A percentile compares a stretch with the other conserved stretches of the same genome.
These are phyloP conservation scores for Seriola rivoliana DNA, from an alignment of 2,113 vertebrate species.

Conservation along the genomic window DNA sequence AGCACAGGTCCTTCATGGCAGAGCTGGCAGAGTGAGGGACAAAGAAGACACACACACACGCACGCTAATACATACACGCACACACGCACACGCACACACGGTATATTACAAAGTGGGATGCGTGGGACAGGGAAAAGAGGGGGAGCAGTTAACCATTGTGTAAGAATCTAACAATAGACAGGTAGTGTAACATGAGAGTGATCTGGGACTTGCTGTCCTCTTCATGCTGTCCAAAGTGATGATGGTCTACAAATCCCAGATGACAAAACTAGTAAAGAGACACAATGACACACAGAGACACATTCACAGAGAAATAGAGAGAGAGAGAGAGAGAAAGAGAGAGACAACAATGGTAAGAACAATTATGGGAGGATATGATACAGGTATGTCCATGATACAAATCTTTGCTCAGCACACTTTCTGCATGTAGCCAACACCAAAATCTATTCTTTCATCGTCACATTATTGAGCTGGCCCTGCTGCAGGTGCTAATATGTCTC, in stretches of 20 bases:
- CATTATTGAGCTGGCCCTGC: neutral
- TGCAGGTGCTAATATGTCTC: neutral
- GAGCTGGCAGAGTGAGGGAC: slow-evolving; percentile 11
- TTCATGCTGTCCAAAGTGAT: slow-evolving; percentile 52
- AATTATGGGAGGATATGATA: neutral
- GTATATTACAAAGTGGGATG: slow-evolving; percentile 19
- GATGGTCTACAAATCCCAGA: slow-evolving; percentile 49
- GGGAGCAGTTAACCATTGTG: slow-evolving; percentile 25
- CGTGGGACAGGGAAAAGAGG: slow-evolving; percentile 12
- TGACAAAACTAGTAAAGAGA: slow-evolving; percentile 41
- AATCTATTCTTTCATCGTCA: neutral
- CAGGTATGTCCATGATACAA: too few species aligned
- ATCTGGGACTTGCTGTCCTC: slow-evolving; percentile 54
- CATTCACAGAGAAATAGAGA: neutral
- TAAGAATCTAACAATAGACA: slow-evolving; percentile 24
- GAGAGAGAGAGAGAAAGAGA: slow-evolving; percentile 5
- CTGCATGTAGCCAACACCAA: neutral
- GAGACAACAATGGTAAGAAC: slow-evolving; percentile 6
- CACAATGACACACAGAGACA: slow-evolving; percentile 40
- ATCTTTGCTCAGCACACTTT: too few species aligned
- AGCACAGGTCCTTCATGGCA: slow-evolving; percentile 6
- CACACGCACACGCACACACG: neutral
- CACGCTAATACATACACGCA: neutral
- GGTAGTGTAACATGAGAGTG: slow-evolving; percentile 40
- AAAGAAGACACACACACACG: neutral